These are phyloP conservation scores for Chinchilla lanigera DNA, from an alignment of 2,113 vertebrate species.

Conservation along the genomic window DNA sequence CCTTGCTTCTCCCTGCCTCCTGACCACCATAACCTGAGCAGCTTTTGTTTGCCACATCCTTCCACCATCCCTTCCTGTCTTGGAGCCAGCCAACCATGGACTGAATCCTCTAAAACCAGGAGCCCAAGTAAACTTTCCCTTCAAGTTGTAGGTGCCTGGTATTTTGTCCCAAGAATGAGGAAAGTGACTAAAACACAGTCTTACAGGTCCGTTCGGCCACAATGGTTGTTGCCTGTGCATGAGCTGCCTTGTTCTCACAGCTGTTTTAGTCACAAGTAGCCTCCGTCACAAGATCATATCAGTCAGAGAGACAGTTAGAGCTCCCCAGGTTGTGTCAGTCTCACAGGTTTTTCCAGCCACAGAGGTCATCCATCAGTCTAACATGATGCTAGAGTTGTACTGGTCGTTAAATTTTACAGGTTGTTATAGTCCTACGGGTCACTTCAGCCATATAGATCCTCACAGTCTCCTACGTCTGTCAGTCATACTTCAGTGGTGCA, in stretches of 20 bases:
- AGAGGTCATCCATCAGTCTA: no score
- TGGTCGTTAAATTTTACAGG: not conserved
- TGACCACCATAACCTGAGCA: not conserved
- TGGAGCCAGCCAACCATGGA: not conserved
- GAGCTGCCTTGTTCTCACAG: not conserved
- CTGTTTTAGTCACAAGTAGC: not conserved
- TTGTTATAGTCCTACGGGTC: not conserved
- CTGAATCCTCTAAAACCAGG: not conserved
- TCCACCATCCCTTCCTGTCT: not conserved
- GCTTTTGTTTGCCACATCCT: not conserved
- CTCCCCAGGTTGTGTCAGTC: not conserved
- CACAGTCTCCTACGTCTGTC: not conserved
- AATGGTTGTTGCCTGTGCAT: no score
- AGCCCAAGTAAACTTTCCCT: not conserved
- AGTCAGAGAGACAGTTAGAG: not conserved
- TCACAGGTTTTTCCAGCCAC: not conserved
- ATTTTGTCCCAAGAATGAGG: not conserved
- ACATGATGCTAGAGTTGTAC: not conserved
- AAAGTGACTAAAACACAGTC: not conserved
- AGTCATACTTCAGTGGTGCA: not conserved
- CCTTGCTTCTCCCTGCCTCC: not conserved
- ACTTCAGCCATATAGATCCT: not conserved
- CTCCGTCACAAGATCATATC: not conserved
- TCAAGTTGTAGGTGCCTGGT: not conserved
- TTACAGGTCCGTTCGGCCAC: not conserved